phyloP scores from a whole-genome alignment of 2,888 invertebrate species.

The Meteorus cinctellus region DNA sequence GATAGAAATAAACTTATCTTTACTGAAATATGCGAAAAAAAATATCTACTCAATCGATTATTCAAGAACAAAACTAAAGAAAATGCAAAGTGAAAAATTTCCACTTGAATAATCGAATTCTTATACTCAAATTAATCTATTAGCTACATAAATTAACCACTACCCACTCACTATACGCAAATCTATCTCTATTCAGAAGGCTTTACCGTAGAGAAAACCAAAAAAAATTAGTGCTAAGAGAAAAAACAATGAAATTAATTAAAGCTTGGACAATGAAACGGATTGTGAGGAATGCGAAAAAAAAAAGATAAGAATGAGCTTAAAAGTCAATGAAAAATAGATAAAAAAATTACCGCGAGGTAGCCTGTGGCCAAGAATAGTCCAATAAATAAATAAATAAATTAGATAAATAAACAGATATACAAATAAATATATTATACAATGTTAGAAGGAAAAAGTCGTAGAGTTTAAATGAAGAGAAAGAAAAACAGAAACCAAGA shows the following conservation, averaged over 20 bases:
- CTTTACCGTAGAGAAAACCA: background rate
- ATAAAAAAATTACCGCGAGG: constrained; percentile 43
- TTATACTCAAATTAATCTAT: background rate
- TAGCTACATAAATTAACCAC: background rate
- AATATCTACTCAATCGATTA: background rate
- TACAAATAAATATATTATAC: background rate
- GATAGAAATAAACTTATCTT: background rate
- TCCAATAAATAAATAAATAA: background rate
- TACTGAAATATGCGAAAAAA: background rate
- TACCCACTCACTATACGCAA: background rate
- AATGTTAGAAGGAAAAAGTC: constrained; percentile 32
- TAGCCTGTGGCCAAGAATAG: background rate
- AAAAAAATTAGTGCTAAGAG: background rate
- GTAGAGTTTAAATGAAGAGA: constrained; percentile 21
- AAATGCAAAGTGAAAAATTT: no score
- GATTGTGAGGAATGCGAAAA: background rate
- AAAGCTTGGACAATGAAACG: background rate
- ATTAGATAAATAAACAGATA: background rate
- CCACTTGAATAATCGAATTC: background rate
- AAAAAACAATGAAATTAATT: background rate
- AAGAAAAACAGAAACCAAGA: background rate
- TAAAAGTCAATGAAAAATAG: background rate
- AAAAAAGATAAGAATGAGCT: background rate
- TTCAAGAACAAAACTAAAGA: background rate
- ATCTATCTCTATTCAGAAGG: background rate